These are phyloP conservation scores for Zaprionus taronus DNA, from an alignment of 1,140 invertebrate species.

Conservation along the genomic window DNA sequence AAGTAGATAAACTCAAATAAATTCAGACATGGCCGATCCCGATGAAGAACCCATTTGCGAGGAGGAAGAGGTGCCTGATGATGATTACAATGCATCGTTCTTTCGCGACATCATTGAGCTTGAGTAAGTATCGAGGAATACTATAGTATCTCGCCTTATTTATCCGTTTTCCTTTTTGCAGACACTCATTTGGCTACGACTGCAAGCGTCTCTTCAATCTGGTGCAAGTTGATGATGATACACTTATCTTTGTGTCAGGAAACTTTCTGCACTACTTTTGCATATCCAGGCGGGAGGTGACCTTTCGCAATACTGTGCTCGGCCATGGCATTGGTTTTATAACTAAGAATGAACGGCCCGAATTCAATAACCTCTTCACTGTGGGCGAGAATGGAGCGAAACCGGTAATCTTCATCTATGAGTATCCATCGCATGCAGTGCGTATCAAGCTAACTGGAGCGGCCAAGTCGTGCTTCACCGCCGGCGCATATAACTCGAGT, in stretches of 20 bases:
- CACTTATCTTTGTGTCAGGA: conserved; percentile 91
- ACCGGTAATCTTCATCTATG: conserved; percentile 92
- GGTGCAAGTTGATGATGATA: conserved; percentile 89
- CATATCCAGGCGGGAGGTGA: conserved; percentile 87
- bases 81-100: conserved; percentile 53
- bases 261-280: conserved; percentile 92
- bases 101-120: conserved; percentile 54
- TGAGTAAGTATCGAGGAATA: conserved; percentile 36
- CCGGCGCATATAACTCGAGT: conserved; percentile 91
- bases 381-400: conserved; percentile 93
- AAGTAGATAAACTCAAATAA: conserved; percentile 18
- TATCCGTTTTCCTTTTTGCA: conserved; percentile 59
- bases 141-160: neutral
- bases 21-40: conserved; percentile 49
- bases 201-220: conserved; percentile 92
- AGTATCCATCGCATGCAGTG: conserved; percentile 91
- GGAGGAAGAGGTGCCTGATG: conserved; percentile 37
- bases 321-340: conserved; percentile 92
- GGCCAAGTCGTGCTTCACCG: conserved; percentile 89
- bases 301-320: conserved; percentile 89
- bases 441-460: conserved; percentile 90
- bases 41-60: conserved; percentile 18
- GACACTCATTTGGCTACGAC: conserved; percentile 95
- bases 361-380: conserved; percentile 89
- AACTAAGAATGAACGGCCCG: conserved; percentile 89